These are phyloP conservation scores for Neomonachus schauinslandi DNA, from an alignment of 2,113 vertebrate species.

Conservation along the genomic window DNA sequence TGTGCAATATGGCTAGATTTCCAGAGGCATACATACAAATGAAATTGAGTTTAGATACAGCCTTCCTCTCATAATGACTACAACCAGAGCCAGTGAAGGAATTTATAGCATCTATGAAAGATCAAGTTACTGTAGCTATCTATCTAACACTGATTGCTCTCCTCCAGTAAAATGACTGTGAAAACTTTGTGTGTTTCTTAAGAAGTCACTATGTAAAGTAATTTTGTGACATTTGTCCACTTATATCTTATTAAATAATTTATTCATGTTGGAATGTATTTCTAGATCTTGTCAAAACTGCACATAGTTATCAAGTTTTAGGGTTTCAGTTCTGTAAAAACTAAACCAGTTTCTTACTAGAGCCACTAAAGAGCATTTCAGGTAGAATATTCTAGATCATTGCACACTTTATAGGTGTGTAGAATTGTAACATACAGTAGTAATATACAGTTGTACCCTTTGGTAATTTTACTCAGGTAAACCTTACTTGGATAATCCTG, in stretches of 20 bases:
- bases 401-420: background rate
- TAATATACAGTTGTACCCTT: background rate
- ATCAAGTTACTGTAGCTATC: background rate
- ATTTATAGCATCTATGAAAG: background rate
- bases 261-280: background rate
- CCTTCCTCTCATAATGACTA: background rate
- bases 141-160: background rate
- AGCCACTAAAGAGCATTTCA: background rate
- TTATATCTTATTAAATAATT: background rate
- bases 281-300: constrained; percentile 19
- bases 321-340: constrained; percentile 1
- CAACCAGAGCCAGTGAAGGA: background rate
- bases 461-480: background rate
- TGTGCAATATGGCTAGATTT: background rate
- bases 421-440: background rate
- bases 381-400: background rate
- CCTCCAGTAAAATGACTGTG: background rate
- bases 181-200: background rate
- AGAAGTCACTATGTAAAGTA: background rate
- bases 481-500: background rate
- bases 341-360: background rate
- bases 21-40: background rate
- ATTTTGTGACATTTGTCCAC: background rate
- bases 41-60: background rate
- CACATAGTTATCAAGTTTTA: background rate